phyloP scores from a whole-genome alignment of 2,797 vertebrate genomes.

The Gadopsis marmoratus region DNA sequence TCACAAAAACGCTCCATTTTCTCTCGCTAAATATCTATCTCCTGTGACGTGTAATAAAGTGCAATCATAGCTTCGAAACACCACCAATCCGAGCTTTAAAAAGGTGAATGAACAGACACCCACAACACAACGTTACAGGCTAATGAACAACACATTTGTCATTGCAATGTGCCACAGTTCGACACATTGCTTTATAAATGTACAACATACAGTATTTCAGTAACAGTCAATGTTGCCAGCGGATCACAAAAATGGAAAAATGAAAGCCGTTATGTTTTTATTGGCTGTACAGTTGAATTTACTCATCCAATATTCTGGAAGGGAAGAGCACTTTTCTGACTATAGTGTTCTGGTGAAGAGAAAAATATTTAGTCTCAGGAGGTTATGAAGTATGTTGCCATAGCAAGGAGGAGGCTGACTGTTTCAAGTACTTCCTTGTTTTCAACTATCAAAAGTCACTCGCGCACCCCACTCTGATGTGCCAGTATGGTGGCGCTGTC shows the following conservation, averaged over 20 bases:
- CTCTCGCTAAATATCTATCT: constrained; percentile 23
- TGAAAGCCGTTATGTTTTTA: constrained; percentile 58
- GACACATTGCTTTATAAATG: constrained; percentile 33
- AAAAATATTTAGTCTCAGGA: constrained; percentile 30
- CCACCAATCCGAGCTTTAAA: constrained; percentile 9
- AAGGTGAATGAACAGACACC: constrained; percentile 24
- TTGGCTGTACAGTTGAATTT: constrained; percentile 48
- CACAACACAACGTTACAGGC: constrained; percentile 13
- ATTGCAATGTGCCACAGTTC: constrained; percentile 19
- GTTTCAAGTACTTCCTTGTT: constrained; percentile 42
- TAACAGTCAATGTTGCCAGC: constrained; percentile 22
- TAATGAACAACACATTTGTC: constrained; percentile 35
- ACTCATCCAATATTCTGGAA: constrained; percentile 53
- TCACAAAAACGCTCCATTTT: constrained; percentile 7
- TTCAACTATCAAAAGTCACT: constrained; percentile 42
- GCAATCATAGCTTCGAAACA: constrained; percentile 22
- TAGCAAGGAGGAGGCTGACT: constrained; percentile 8
- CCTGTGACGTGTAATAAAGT: constrained; percentile 32
- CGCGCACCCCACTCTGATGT: constrained; percentile 39
- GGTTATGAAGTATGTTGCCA: constrained; percentile 32
- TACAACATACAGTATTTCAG: constrained; percentile 42
- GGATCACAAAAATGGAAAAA: constrained; percentile 48
- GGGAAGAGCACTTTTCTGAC: constrained; percentile 33
- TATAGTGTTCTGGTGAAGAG: constrained; percentile 23
- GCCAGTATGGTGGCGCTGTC: constrained; percentile 36